Base-by-base conservation (phyloP, 2,113 vertebrate species). In the Osmerus eperlanus region DNA sequence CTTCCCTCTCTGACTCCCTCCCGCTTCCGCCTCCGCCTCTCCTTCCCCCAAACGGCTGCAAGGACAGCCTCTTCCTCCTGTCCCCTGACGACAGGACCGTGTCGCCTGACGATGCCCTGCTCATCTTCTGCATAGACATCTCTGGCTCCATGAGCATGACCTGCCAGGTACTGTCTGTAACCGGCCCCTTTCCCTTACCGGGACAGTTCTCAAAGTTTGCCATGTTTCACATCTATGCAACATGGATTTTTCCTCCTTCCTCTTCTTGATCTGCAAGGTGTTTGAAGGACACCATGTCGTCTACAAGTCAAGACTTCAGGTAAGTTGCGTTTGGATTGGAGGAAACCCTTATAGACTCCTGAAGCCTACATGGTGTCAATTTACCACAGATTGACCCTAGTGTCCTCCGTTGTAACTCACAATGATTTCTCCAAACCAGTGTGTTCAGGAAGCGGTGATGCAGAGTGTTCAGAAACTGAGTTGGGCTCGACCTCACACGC, bases 41-140 rank as follows among this genome's bases (percentile, higher is more conserved):
- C 41, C 41, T 47, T 47, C 41, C 52, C 12, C 41, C 55, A 25
- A 58, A n/a, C 15, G 75, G 67, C 66, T 65, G 19, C 70, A 65
- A 63, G 59, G 85, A 89, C 0, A 67, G 63, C 9, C 75, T 89
- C 13, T 91, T 87, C 63, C 32, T 73, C 52, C 76, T 90, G 36
- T 51, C 11, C 65, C 77, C 86, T 15, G 14, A 79, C 12, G 55
- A 75, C 16, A 56, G 70, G 13, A 52, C 23, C 3, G 32, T 4
- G 15, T 67, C 55, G 1, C 41, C 74, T 6, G 9, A 58, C 0
- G 83, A 86, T 3, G 2, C 78, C 0, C 82, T 90, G 76, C 79
- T 91, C 53, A 58, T 92, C 61, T 88, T 91, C 78, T 91, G 90
- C 73, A 89, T 92, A 2, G 90, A 91, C 71, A 80, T 84, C 66